Percentiles rank a stretch among this genome's conserved stretches.
Evolutionary conservation across 2,888 invertebrate species (phyloP).

Genomic region (Saturnia pavonia): DNA sequence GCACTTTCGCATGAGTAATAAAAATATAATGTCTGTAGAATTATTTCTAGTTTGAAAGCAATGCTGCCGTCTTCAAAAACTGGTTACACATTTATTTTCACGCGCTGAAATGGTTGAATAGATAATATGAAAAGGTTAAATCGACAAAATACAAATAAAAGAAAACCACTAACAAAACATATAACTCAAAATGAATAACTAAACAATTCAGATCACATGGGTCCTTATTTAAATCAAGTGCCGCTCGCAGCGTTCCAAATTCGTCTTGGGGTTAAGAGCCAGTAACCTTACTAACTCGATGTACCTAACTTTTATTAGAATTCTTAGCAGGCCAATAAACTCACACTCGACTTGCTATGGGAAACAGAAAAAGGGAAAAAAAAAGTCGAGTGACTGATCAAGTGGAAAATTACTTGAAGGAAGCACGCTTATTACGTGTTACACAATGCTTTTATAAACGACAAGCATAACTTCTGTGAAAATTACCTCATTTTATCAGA

Average conservation of each 20-base stretch:
- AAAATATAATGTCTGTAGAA: no score
- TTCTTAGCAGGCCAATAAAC: slow-evolving; percentile 66
- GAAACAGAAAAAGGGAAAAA: slow-evolving; percentile 44
- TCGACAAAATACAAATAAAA: neutral
- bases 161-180: slow-evolving; percentile 5
- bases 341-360: slow-evolving; percentile 62
- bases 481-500: neutral
- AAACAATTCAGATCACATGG: slow-evolving; percentile 36
- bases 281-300: slow-evolving; percentile 52
- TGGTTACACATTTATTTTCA: neutral
- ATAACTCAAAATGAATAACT: slow-evolving; percentile 20
- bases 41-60: neutral
- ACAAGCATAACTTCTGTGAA: neutral
- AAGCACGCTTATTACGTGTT: slow-evolving; percentile 44
- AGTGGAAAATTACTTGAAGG: slow-evolving; percentile 72
- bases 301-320: slow-evolving; percentile 69
- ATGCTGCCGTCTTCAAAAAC: neutral
- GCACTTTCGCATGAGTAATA: no score
- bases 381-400: slow-evolving; percentile 62
- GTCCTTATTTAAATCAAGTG: slow-evolving; percentile 48
- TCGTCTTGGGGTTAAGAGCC: slow-evolving; percentile 44
- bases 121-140: neutral
- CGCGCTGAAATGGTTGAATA: neutral
- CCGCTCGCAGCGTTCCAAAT: slow-evolving; percentile 29
- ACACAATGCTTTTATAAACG: slow-evolving; percentile 28